Evolutionary conservation across 2,888 invertebrate genomes (phyloP).

Genomic region (Eumerus sabulonum): DNA sequence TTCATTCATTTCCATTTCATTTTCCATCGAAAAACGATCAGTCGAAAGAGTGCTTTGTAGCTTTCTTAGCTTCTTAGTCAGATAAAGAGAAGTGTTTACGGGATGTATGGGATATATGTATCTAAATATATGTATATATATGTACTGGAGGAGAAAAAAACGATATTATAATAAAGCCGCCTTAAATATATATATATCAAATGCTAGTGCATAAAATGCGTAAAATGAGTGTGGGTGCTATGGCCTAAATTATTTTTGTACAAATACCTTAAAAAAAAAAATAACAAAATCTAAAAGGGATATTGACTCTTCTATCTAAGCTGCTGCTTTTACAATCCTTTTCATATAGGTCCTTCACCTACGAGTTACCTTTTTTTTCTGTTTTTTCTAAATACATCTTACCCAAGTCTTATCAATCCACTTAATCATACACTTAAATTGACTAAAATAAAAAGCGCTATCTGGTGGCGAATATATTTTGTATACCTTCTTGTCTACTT

Average conservation of each 20-base stretch:
- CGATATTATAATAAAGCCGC: no score
- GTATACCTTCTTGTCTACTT: conserved; percentile 66
- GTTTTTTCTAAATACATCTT: neutral
- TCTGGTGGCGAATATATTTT: conserved; percentile 68
- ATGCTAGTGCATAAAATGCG: conserved; percentile 4
- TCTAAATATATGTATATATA: no score
- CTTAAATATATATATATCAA: neutral
- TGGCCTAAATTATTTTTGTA: conserved; percentile 42
- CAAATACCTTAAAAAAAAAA: conserved; percentile 3
- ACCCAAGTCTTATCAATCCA: neutral
- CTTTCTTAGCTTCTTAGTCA: neutral
- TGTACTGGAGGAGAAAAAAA: no score
- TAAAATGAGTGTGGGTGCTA: conserved; percentile 1
- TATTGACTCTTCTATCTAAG: no score
- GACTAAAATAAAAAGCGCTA: conserved; percentile 38
- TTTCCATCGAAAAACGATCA: neutral
- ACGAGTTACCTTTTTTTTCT: conserved; percentile 39
- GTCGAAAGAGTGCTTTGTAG: neutral
- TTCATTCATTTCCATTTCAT: neutral
- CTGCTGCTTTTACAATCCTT: conserved; percentile 7
- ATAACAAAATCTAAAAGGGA: no score
- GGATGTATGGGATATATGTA: no score
- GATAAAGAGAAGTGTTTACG: conserved; percentile 15
- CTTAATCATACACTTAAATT: neutral
- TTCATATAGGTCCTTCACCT: conserved; percentile 47